Evolutionary conservation across 2,888 invertebrate species (phyloP), one percentile per base, ranked within the genome.

Genomic region (Stenchaetothrips biformis): DNA sequence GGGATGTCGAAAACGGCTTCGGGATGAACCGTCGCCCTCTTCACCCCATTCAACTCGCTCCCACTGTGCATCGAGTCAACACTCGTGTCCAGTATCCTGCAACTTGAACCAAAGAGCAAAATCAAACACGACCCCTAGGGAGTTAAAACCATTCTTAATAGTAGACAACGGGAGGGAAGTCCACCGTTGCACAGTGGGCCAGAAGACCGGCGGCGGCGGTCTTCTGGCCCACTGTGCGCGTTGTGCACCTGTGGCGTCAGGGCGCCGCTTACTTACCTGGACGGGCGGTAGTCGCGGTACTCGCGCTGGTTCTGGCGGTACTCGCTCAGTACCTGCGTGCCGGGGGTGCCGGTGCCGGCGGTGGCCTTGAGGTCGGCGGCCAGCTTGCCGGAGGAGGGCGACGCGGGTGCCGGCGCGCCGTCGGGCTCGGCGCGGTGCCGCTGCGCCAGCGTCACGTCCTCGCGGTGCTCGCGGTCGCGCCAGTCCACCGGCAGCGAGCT

Each of bases 381-480:
- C 27, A 59, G 16, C 79, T 79, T 82, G 47, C 81, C 81, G 48
- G 86, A 86, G 0, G 90, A 90, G 77, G 90, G 90, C 8, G 92
- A 89, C 11, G 88, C 87, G 37, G 89, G 89, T 27, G 92, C 92
- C 0, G 90, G 89, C 16, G 93, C 93, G 0, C 93, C 93, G 84
- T 94, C 94, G 0, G 93, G 93, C 82, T 93, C 92, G 80, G 92
- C 91, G 9, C 67, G 59, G 93, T 37, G 53, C 79, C 78, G 78
- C 79, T 80, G 74, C 37, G 48, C 80, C 81, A 84, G 0, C 88
- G 83, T 25, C 67, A 25, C 67, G 67, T 74, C 67, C 67, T 74
- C 67, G 0, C 92, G 91, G 86, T 92, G 88, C 85, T 91, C 92
- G 83, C 89, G 87, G 86, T 89, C 21, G 67, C 67, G 67, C 67